Evolutionary conservation across 2,113 vertebrate genomes (phyloP), one percentile per base, ranked within the genome.

Genomic region (Peromyscus leucopus): DNA sequence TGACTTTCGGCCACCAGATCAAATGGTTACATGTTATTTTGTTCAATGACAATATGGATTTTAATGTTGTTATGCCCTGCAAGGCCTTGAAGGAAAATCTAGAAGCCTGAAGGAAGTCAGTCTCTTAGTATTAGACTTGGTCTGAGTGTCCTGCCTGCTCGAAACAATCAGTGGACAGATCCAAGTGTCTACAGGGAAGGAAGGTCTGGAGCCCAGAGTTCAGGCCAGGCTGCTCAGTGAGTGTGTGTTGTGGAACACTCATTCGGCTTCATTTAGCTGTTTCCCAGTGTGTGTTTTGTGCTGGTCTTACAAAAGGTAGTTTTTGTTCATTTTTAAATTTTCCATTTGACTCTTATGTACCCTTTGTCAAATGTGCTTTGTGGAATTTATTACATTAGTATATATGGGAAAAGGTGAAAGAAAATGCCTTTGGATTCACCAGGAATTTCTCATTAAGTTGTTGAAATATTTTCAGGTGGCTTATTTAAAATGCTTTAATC

Each of bases 71-170:
- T 1, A 5, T 93, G 83, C 67, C 48, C 88, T 96, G 51, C 17
- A 57, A 89, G 80, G 89, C 80, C 93, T 96, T 2, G 16, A 78
- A 67, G 90, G 91, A 96, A 87, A 95, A 84, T 88, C 88, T 82
- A 89, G 69, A 96, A 95, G 91, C 89, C 78, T 90, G 33, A 93
- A 67, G 93, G 96, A 95, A 95, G 84, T 39, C 79, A 88, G 55
- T 96, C 57, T 96, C 51, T 96, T 96, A 93, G 89, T 95, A 96
- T 95, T 97, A 97, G 95, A 71, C 61, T 90, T 98, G 92, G 93
- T 95, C 88, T 93, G 91, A 95, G 69, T 11, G 83, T 92, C 59
- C 83, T 80, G 55, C 7, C 63, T 82, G 69, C 46, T 95, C 21
- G 91, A 93, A 46, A 95, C 96, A 90, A 96, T 95, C 46, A 96